Base-by-base conservation (phyloP, 2,113 vertebrate genomes). In the Chionodraco myersi region DNA sequence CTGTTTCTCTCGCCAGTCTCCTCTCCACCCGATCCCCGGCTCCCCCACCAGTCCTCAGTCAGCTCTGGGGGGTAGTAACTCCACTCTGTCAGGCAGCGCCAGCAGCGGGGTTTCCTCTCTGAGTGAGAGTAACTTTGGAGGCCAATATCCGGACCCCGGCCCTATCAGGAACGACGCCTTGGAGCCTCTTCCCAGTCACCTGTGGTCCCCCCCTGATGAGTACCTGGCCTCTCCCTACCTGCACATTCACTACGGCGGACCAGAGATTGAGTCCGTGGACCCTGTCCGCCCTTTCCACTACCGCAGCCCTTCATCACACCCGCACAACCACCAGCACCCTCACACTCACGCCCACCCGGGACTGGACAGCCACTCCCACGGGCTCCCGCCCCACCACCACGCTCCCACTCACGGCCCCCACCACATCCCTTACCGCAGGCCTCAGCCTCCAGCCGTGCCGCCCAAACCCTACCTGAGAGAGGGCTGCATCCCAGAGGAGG, bases 101-200 rank as follows among this genome's bases (percentile, higher is more conserved):
- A 99, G 97, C 95, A 98, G 97, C 0, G 97, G 97, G 0, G 97
- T 99, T 41, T 99, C 97, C 52, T 99, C 97, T 76, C 85, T 99
- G 86, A 98, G 97, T 0, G 97, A 99, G 92, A 98, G 97, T 85
- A 98, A 97, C 92, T 98, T 97, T 4, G 91, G 92, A 1, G 93
- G 92, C 60, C 93, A 92, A 85, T 94, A 94, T 78, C 93, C 93
- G 1, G 93, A 94, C 90, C 79, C 96, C 71, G 54, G 96, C 94
- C 89, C 96, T 83, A 82, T 96, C 96, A 60, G 96, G 94, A 96
- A 96, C 45, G 96, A 98, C 71, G 96, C 96, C 77, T 94, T 96
- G 96, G 97, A 98, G 95, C 97, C 97, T 80, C 95, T 97, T 82
- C 97, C 96, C 7, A 96, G 96, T 84, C 97, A 96, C 92, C 93